A percentile compares a stretch with the other conserved stretches of the same genome.
phyloP scores from a whole-genome alignment of 2,797 vertebrate genomes.

The Falco rusticolus region DNA sequence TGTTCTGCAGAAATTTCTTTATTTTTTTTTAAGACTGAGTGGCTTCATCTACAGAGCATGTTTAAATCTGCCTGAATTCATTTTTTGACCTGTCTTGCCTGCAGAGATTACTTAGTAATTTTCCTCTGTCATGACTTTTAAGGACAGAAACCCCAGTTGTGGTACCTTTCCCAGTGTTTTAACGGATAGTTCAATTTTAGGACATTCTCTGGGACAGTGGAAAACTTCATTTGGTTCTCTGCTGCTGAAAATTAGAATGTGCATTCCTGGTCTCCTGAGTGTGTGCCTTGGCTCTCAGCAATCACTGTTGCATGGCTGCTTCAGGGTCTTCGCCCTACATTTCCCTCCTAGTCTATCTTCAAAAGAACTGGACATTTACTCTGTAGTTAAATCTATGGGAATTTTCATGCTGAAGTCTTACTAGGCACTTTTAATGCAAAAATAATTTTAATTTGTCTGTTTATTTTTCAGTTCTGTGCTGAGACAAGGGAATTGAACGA shows the following conservation, averaged over 20 bases:
- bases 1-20: not conserved
- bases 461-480: not conserved
- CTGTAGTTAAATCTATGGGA: not conserved
- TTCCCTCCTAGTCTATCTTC: not conserved
- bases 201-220: not conserved
- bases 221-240: rapidly evolving
- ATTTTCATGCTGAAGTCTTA: not conserved
- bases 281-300: not conserved
- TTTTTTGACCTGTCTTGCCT: not conserved
- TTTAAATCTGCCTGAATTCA: not conserved
- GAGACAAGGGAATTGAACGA: not conserved
- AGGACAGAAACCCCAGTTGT: not conserved
- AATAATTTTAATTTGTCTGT: not conserved
- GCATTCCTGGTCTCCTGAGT: not conserved
- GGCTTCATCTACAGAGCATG: not conserved
- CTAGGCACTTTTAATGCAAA: not conserved
- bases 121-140: not conserved
- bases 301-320: not conserved
- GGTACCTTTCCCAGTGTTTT: not conserved
- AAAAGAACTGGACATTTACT: not conserved
- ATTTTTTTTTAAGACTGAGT: not conserved
- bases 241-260: not conserved
- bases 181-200: not conserved
- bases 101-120: not conserved
- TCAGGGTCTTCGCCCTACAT: not conserved